These are phyloP conservation scores for Linnaemya vulpina DNA, from an alignment of 2,888 invertebrate species.

Conservation along the genomic window DNA sequence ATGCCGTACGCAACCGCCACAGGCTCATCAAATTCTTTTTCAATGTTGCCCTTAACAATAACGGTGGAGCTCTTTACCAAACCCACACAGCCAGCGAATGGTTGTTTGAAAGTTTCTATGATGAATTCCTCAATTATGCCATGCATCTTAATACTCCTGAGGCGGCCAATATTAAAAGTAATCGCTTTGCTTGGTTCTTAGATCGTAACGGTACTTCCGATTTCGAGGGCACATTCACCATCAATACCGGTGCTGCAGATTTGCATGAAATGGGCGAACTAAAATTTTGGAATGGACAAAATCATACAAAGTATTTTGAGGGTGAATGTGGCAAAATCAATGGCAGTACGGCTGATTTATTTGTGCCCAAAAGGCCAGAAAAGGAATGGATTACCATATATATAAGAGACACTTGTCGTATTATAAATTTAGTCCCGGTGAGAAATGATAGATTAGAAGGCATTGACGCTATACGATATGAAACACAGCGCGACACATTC, in stretches of 20 bases:
- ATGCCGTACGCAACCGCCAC: slow-evolving; percentile 71
- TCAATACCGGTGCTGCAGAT: slow-evolving; percentile 88
- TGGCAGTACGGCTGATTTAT: slow-evolving; percentile 91
- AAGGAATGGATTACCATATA: slow-evolving; percentile 87
- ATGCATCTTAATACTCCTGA: slow-evolving; percentile 81
- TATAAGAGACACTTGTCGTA: slow-evolving; percentile 91
- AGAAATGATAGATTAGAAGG: slow-evolving; percentile 74
- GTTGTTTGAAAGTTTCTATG: slow-evolving; percentile 92
- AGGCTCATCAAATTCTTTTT: slow-evolving; percentile 82
- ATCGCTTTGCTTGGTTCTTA: slow-evolving; percentile 92
- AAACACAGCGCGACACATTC: slow-evolving; percentile 86
- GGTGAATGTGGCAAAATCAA: slow-evolving; percentile 87
- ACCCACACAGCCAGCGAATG: slow-evolving; percentile 87
- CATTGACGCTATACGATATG: slow-evolving; percentile 80
- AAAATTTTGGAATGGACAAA: slow-evolving; percentile 87
- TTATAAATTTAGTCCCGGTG: slow-evolving; percentile 82
- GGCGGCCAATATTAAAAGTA: slow-evolving; percentile 79
- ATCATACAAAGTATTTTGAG: slow-evolving; percentile 85
- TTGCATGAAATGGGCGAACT: slow-evolving; percentile 87
- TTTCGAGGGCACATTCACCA: slow-evolving; percentile 90
- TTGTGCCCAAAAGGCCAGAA: slow-evolving; percentile 86
- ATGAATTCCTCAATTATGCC: slow-evolving; percentile 86
- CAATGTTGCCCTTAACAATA: slow-evolving; percentile 84
- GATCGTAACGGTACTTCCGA: slow-evolving; percentile 89
- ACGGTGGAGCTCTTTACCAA: slow-evolving; percentile 84